Conservation (phyloP, 2,888 invertebrate species). For the Callosobruchus maculatus region DNA sequence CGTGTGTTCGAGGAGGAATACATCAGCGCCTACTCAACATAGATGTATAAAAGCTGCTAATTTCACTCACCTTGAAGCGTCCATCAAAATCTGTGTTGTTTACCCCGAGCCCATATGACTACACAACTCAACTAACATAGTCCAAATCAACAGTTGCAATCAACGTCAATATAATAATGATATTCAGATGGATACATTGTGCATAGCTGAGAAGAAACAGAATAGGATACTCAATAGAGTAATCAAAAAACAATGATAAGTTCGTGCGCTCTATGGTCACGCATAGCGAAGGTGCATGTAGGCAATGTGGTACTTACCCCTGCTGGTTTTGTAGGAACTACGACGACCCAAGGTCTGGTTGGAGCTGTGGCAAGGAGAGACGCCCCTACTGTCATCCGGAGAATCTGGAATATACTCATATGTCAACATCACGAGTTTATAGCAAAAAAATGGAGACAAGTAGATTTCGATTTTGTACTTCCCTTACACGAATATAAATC, state of each 20-base stretch:
- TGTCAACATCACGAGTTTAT: not conserved
- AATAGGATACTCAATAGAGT: not conserved
- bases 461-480: too few species aligned
- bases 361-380: slow-evolving; percentile 65
- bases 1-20: not conserved
- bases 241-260: not conserved
- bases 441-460: too few species aligned
- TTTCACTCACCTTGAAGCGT: slow-evolving; percentile 20
- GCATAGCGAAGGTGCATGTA: not conserved
- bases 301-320: slow-evolving; percentile 60
- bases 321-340: slow-evolving; percentile 83
- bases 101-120: slow-evolving; percentile 13
- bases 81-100: slow-evolving; percentile 28
- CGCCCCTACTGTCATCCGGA: slow-evolving; percentile 72
- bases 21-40: slow-evolving; percentile 9
- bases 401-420: slow-evolving; percentile 55
- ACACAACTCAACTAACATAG: slow-evolving; percentile 10
- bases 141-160: not conserved
- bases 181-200: not conserved
- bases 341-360: slow-evolving; percentile 70
- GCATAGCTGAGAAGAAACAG: not conserved
- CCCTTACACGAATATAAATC: too few species aligned
- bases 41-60: slow-evolving; percentile 11
- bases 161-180: not conserved
- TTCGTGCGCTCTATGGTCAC: not conserved